phyloP scores from a whole-genome alignment of 2,113 vertebrate species.

The Arizona elegans region DNA sequence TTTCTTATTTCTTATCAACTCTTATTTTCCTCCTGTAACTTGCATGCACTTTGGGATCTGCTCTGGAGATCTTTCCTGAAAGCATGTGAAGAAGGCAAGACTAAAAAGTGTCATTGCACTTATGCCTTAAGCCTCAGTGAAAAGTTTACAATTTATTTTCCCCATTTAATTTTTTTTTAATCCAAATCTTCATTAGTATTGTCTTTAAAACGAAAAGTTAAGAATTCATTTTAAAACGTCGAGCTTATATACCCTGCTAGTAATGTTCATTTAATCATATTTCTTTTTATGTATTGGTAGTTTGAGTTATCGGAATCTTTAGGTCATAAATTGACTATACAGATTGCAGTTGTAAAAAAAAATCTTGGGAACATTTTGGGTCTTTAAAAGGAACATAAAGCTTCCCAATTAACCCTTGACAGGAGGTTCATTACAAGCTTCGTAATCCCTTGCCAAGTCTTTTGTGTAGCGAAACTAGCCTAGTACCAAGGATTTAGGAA shows the following conservation, averaged over 20 bases:
- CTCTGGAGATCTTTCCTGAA: background rate
- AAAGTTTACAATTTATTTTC: background rate
- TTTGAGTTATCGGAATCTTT: slow-evolving; percentile 46
- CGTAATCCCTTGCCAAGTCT: slow-evolving; percentile 75
- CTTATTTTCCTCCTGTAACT: background rate
- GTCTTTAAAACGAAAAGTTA: background rate
- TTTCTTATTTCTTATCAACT: background rate
- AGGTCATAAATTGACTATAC: slow-evolving; percentile 56
- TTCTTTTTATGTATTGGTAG: slow-evolving; percentile 14
- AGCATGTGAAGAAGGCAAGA: background rate
- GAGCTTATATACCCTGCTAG: background rate
- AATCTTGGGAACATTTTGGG: slow-evolving; percentile 66
- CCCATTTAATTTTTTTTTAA: background rate
- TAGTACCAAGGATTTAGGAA: slow-evolving; percentile 70
- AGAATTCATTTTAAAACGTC: background rate
- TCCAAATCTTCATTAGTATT: background rate
- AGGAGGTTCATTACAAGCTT: slow-evolving; percentile 74
- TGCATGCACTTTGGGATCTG: background rate
- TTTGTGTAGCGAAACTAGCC: slow-evolving; percentile 73
- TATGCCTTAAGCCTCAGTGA: background rate
- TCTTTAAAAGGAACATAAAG: slow-evolving; percentile 73
- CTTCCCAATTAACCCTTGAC: slow-evolving; percentile 77
- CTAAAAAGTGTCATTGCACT: background rate
- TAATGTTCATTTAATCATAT: background rate
- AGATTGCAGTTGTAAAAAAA: slow-evolving; percentile 55